Evolutionary conservation across 2,797 vertebrate species (phyloP).

Genomic region (Danio tinwini): DNA sequence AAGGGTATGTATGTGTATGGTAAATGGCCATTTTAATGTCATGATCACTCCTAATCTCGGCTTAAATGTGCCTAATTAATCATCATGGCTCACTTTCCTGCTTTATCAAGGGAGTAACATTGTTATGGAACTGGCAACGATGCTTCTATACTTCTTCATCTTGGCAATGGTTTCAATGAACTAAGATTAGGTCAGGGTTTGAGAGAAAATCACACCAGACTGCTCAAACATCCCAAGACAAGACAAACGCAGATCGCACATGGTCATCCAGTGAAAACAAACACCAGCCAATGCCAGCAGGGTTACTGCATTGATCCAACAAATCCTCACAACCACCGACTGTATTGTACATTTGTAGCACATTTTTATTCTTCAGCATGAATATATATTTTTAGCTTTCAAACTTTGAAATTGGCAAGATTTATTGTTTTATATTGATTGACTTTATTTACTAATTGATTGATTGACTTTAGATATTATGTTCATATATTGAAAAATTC

Average conservation of each 20-base stretch:
- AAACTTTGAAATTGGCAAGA: background rate
- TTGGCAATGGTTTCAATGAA: background rate
- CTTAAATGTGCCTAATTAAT: background rate
- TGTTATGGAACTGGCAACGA: background rate
- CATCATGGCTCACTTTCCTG: background rate
- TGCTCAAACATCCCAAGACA: constrained; percentile 22
- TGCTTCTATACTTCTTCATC: background rate
- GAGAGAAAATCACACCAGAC: constrained; percentile 25
- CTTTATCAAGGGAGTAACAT: background rate
- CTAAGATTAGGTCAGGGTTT: constrained; percentile 20
- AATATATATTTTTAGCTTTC: background rate
- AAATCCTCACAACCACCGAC: background rate
- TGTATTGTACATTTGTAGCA: background rate
- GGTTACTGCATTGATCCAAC: constrained; percentile 1
- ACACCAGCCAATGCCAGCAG: constrained; percentile 1
- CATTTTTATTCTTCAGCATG: background rate
- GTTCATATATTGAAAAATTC: no score
- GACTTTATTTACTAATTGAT: no score
- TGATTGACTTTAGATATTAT: no score
- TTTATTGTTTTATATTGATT: no score
- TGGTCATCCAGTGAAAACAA: constrained; percentile 3
- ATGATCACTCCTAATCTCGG: background rate
- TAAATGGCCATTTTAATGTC: background rate
- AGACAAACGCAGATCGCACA: background rate
- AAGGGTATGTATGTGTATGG: background rate